Base-by-base conservation (phyloP, 2,797 vertebrate species). In the Cirrhinus mrigala region DNA sequence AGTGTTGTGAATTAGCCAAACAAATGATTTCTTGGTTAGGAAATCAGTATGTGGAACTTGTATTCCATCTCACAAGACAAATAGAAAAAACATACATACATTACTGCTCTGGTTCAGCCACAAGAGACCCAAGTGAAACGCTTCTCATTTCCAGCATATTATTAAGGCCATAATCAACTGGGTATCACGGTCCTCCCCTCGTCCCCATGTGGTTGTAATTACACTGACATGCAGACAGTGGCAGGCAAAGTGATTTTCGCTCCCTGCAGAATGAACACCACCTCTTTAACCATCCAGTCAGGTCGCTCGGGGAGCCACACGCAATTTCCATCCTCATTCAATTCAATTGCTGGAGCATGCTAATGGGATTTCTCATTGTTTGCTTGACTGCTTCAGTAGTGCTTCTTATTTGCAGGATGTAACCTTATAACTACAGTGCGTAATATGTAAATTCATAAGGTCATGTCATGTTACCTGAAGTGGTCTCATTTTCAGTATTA, bases 301-400 rank as follows among this genome's bases (percentile, higher is more conserved):
- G 90, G 88, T 80, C 73, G 60, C 84, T 86, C 90, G 86, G 87
- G 90, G 91, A 91, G 86, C 71, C 73, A 81, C 84, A 60, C 84
- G 52, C 92, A 91, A 92, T 94, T 94, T 92, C 89, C 89, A 89
- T 91, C 89, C 44, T 62, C 81, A 60, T 88, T 87, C 86, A 87
- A 90, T 92, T 92, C 90, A 89, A 92, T 91, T 90, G 91, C 92
- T 87, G 56, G 85, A 89, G 89, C 89, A 86, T 89, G 90, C 91
- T 90, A 88, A 91, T 88, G 84, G 90, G 88, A 92, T 91, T 93
- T 92, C 92, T 91, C 90, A 92, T 92, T 92, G 92, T 95, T 92
- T 92, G 91, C 91, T 86, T 91, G 91, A 91, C 89, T 93, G 92
- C 92, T 90, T 90, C 27, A 27, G 83, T 29, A 50, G 76, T 71